These are phyloP conservation scores for Paratilapia polleni DNA, from an alignment of 2,113 vertebrate species.

Conservation along the genomic window DNA sequence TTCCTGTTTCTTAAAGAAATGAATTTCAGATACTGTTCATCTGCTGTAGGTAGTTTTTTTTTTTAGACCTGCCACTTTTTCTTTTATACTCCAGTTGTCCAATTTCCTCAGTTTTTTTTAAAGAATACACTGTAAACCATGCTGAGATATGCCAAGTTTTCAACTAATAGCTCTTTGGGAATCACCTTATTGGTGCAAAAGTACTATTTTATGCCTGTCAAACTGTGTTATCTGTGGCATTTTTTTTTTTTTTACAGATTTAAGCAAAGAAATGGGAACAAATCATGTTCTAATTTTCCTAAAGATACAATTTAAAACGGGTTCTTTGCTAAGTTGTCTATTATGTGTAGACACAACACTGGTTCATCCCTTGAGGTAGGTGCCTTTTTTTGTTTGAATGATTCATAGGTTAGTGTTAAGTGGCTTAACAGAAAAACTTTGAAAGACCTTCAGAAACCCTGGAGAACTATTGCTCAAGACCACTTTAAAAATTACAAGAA, in stretches of 20 bases:
- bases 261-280: not conserved
- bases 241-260: not conserved
- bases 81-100: not conserved
- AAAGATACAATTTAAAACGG: not conserved
- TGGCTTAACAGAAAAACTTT: fast-evolving
- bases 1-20: not conserved
- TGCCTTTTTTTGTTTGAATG: not conserved
- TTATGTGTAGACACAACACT: not conserved
- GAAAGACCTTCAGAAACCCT: too few relatives aligned
- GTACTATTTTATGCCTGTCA: not conserved
- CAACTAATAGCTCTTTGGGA: not conserved
- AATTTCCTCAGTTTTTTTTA: not conserved
- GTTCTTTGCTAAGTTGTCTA: not conserved
- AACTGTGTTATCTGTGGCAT: not conserved
- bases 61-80: not conserved
- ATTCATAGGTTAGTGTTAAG: not conserved
- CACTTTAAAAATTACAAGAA: too few relatives aligned
- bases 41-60: not conserved
- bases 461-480: too few relatives aligned
- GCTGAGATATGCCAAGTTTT: not conserved
- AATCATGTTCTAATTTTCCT: not conserved
- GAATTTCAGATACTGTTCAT: not conserved
- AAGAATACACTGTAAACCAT: not conserved
- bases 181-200: not conserved
- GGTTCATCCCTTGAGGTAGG: not conserved